phyloP scores from a whole-genome alignment of 2,113 vertebrate species.

The Cyprinus carpio region DNA sequence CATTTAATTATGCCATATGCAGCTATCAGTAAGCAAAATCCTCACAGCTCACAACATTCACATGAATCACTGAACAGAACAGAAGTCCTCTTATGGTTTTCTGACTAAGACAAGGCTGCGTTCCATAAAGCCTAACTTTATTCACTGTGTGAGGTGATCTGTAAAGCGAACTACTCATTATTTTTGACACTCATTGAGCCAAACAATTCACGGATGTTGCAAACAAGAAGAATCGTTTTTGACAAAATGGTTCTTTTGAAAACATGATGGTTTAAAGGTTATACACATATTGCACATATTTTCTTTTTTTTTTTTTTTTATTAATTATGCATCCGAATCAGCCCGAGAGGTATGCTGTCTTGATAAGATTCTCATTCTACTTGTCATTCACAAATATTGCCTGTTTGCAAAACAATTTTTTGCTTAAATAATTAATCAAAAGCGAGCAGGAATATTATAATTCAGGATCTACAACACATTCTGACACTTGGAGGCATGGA shows the following conservation, averaged over 20 bases:
- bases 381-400: conserved; percentile 78
- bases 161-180: conserved; percentile 1
- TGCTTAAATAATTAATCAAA: conserved; percentile 75
- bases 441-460: conserved; percentile 64
- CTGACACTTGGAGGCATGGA: conserved; percentile 67
- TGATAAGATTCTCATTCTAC: conserved; percentile 70
- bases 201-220: conserved; percentile 11
- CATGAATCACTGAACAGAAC: neutral
- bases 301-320: conserved; percentile 51
- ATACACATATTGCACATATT: conserved; percentile 34
- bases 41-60: neutral
- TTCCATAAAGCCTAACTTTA: neutral
- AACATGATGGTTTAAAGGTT: conserved; percentile 49
- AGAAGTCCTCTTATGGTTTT: neutral
- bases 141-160: conserved; percentile 1
- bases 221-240: neutral
- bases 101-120: neutral
- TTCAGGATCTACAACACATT: conserved; percentile 61
- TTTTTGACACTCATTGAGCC: conserved; percentile 13
- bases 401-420: conserved; percentile 75
- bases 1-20: neutral
- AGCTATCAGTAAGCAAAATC: neutral
- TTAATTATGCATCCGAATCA: conserved; percentile 71
- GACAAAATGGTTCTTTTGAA: conserved; percentile 27
- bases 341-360: conserved; percentile 69